Evolutionary conservation across 2,113 vertebrate genomes (phyloP), one percentile per base, ranked within the genome.

Genomic region (Urocitellus parryii): DNA sequence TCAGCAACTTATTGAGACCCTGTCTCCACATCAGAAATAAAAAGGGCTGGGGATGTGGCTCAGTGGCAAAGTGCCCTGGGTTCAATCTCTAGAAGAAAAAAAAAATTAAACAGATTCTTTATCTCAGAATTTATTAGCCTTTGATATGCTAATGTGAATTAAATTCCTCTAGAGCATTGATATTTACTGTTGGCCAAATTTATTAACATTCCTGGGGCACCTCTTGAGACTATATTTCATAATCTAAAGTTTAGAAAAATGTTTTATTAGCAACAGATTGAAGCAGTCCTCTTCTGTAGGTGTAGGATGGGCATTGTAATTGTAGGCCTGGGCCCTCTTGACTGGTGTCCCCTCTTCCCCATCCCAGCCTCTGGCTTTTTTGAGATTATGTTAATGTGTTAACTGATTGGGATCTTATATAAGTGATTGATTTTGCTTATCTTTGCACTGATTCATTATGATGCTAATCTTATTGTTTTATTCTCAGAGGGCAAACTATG

Each of bases 401-500:
- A 53, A 78, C 29, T 74, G 67, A 78, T 14, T 51, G 77, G 87
- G 67, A 80, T 83, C 72, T 92, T 56, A 32, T 88, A 34, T 81
- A 68, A 84, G 67, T 77, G 82, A 72, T 18, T 77, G 76, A 70
- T 42, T 89, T 91, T 67, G 63, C 53, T 85, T 77, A 42, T 88
- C 74, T 96, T 61, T 84, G 17, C 32, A 80, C 32, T 34, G 42
- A 76, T 58, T 96, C 88, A 20, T 82, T 72, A 79, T 84, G 63
- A 29, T 88, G 58, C 82, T 90, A 53, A 72, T 65, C 61, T 84
- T 76, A 67, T 3, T 9, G 27, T 92, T 97, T 90, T 80, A 63
- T 73, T 94, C 74, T 81, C 29, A 63, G 45, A 92, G 29, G 39
- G 14, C 29, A 74, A 85, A 48, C 25, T 67, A 12, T 79, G 34